These are phyloP conservation scores for Heterocephalus glaber DNA, from an alignment of 2,113 vertebrate species.

Conservation along the genomic window DNA sequence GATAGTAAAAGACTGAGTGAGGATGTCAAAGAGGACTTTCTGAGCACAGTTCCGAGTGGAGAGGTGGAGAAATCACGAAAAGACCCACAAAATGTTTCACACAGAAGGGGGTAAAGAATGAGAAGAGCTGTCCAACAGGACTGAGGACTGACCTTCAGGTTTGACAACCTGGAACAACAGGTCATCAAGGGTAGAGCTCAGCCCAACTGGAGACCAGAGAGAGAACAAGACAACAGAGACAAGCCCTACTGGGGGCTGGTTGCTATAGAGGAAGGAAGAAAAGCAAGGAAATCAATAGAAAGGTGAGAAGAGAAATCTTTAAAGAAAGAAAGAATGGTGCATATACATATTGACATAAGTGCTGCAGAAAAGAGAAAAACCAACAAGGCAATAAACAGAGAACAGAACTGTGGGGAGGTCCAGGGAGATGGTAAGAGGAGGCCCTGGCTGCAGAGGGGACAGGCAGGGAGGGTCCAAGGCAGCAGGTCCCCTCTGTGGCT, in stretches of 20 bases:
- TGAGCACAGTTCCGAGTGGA: neutral
- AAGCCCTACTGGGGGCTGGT: neutral
- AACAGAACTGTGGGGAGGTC: too few relatives aligned
- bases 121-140: rapidly evolving
- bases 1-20: neutral
- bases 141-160: too few relatives aligned
- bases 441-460: too few relatives aligned
- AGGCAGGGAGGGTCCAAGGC: too few relatives aligned
- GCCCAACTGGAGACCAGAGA: too few relatives aligned
- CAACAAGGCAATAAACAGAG: neutral
- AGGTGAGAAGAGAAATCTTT: neutral
- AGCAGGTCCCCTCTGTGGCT: neutral
- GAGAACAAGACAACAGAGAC: neutral
- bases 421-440: neutral
- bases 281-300: neutral
- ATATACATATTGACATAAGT: neutral
- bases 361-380: neutral
- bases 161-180: neutral
- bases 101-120: neutral
- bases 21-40: neutral
- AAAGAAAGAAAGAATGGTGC: neutral
- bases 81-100: neutral
- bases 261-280: neutral
- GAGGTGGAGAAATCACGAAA: neutral
- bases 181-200: too few relatives aligned